A percentile compares a stretch with the other conserved stretches of the same genome.
Conservation (phyloP, 2,113 vertebrate species). For the Acinonyx jubatus region DNA sequence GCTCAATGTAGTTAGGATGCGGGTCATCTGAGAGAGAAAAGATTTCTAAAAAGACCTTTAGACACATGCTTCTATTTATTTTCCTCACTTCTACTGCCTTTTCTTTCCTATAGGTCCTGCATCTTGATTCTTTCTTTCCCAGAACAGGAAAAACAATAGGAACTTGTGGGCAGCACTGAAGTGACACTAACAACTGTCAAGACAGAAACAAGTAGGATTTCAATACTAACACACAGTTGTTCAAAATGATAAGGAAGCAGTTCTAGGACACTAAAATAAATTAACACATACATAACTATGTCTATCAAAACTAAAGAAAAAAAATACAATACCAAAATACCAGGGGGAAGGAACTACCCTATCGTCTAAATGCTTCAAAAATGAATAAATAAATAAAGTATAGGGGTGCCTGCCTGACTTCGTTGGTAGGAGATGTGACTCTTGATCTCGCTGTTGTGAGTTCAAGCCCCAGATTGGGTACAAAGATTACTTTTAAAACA, state of each 20-base stretch:
- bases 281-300: not conserved
- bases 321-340: not conserved
- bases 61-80: not conserved
- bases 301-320: constrained; percentile 26
- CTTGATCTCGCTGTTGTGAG: not conserved
- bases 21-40: not conserved
- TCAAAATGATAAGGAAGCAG: not conserved
- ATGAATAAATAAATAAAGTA: not conserved
- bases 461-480: not conserved
- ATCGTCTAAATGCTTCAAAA: not conserved
- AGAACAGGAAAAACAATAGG: not conserved
- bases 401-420: not conserved
- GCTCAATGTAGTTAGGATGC: not conserved
- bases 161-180: not conserved
- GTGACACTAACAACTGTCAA: not conserved
- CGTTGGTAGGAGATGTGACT: not conserved
- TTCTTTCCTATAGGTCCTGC: not conserved
- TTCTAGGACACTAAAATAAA: constrained; percentile 1
- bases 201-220: not conserved
- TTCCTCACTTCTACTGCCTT: not conserved
- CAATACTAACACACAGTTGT: not conserved
- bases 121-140: not conserved
- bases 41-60: not conserved
- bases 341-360: not conserved
- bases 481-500: not conserved